These are phyloP conservation scores for Schlechtendalia chinensis DNA, from an alignment of 1,140 invertebrate genomes.

Conservation along the genomic window DNA sequence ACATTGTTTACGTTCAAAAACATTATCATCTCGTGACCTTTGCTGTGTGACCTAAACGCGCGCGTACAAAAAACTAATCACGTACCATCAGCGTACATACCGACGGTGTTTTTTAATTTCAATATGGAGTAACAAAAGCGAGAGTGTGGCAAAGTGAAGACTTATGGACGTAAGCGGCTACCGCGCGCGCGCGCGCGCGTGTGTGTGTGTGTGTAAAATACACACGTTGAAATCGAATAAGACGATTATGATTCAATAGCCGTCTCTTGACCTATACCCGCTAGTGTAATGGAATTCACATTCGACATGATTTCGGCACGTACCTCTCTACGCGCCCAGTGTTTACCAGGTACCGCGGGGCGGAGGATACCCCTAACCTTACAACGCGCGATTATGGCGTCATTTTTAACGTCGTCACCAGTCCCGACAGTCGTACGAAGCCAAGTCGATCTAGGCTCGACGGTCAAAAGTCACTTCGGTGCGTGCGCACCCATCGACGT, in stretches of 20 bases:
- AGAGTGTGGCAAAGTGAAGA: conserved; percentile 5
- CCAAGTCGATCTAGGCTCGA: too few species aligned
- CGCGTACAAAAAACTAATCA: background rate
- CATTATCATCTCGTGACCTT: conserved; percentile 17
- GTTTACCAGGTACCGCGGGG: too few species aligned
- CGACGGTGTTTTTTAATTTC: background rate
- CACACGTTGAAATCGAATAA: background rate
- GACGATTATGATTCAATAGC: conserved; percentile 14
- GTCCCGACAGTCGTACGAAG: too few species aligned
- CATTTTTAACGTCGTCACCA: too few species aligned
- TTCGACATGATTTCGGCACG: background rate
- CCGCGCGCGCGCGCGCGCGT: too few species aligned
- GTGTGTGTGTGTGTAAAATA: background rate
- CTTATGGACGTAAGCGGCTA: background rate
- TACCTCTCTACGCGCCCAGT: background rate
- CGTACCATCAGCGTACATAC: background rate
- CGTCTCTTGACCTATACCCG: conserved; percentile 31
- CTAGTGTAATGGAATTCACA: conserved; percentile 25
- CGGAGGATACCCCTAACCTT: background rate
- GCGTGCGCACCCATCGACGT: too few species aligned
- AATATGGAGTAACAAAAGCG: conserved; percentile 3
- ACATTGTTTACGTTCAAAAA: background rate
- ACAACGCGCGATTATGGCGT: background rate
- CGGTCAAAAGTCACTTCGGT: too few species aligned
- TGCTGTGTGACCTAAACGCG: background rate